Conservation (phyloP, 2,113 vertebrate genomes). For the Rattus rattus region DNA sequence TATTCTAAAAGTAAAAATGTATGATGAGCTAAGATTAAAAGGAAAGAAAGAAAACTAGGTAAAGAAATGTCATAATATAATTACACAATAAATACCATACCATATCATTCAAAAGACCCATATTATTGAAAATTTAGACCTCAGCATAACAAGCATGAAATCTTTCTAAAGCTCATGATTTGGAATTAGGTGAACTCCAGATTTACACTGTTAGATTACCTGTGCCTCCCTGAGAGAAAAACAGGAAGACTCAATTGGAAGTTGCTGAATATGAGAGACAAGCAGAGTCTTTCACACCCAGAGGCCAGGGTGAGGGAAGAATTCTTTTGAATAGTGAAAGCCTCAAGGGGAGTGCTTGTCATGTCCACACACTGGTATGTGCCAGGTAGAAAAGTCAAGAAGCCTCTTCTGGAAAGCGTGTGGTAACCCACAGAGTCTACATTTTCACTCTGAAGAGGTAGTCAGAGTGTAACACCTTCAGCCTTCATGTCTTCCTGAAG, state of each 20-base stretch:
- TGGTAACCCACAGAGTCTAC: background rate
- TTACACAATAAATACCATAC: background rate
- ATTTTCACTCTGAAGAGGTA: conserved; percentile 31
- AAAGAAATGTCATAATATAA: conserved; percentile 26
- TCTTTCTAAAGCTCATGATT: background rate
- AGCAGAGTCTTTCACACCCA: background rate
- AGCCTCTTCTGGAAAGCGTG: background rate
- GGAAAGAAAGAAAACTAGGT: background rate
- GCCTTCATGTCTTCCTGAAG: background rate
- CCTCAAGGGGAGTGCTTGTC: background rate
- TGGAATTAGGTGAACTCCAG: background rate
- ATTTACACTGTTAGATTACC: conserved; percentile 14
- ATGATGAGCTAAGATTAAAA: conserved; percentile 33
- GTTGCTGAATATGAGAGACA: background rate
- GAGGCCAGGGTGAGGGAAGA: background rate
- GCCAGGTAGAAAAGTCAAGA: background rate
- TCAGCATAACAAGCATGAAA: background rate
- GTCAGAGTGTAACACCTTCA: background rate
- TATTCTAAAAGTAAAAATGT: conserved; percentile 43
- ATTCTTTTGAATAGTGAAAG: conserved; percentile 32
- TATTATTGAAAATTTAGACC: conserved; percentile 28
- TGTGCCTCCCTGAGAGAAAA: background rate
- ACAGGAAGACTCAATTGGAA: background rate
- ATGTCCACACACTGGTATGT: background rate
- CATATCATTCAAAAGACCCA: background rate